These are phyloP conservation scores for Atrina japonica DNA, from an alignment of 2,888 invertebrate species.

Conservation along the genomic window DNA sequence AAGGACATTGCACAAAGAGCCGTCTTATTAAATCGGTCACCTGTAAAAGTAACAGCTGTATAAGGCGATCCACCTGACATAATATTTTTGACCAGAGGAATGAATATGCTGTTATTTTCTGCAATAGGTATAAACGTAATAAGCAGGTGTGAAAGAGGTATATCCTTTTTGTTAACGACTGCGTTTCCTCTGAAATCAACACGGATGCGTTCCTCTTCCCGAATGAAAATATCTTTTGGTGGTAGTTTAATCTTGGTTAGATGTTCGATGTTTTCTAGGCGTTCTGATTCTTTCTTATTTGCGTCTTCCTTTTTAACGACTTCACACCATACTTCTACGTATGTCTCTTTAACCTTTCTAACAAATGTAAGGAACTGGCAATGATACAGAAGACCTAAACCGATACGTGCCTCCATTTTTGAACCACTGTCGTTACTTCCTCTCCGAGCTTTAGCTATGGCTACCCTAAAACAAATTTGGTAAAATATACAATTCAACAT, in stretches of 20 bases:
- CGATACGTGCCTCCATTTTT: slow-evolving; percentile 18
- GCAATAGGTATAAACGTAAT: slow-evolving; percentile 19
- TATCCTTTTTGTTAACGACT: neutral
- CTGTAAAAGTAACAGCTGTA: slow-evolving; percentile 1
- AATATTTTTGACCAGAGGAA: neutral
- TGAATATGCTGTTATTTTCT: slow-evolving; percentile 9
- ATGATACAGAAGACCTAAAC: slow-evolving; percentile 16
- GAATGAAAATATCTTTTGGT: slow-evolving; percentile 18
- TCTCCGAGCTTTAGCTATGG: neutral
- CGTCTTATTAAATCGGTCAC: neutral
- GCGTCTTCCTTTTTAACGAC: slow-evolving; percentile 15
- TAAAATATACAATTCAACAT: neutral
- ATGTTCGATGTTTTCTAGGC: neutral
- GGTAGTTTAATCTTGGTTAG: neutral
- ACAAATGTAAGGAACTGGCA: slow-evolving; percentile 20
- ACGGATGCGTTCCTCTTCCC: slow-evolving; percentile 5
- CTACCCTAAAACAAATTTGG: neutral
- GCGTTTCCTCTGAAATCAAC: slow-evolving; percentile 10
- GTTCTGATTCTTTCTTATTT: neutral
- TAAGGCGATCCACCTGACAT: neutral
- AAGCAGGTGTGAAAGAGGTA: neutral
- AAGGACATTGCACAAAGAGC: neutral
- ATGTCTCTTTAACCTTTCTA: slow-evolving; percentile 1
- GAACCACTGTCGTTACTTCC: neutral
- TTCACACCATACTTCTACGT: slow-evolving; percentile 20